Evolutionary conservation across 2,113 vertebrate genomes (phyloP).

Genomic region (Plecturocebus donacophilus): DNA sequence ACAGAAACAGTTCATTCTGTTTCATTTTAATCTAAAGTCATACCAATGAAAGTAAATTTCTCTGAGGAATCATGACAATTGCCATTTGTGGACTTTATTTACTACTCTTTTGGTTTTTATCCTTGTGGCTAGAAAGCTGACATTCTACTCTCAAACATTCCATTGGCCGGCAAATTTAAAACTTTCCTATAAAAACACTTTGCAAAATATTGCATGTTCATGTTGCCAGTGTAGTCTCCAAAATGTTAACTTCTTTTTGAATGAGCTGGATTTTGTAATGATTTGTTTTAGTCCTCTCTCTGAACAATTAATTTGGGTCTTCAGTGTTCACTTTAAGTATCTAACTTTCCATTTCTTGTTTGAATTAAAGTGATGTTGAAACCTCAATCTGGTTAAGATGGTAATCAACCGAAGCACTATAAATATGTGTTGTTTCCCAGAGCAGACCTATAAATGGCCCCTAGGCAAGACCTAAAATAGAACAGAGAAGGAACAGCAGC

Average conservation of each 20-base stretch:
- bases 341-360: conserved; percentile 10
- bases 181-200: not conserved
- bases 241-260: not conserved
- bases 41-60: not conserved
- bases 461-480: conserved; percentile 17
- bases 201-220: not conserved
- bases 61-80: not conserved
- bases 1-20: not conserved
- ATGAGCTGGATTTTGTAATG: not conserved
- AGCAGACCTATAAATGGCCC: not conserved
- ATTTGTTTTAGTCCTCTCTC: conserved; percentile 10
- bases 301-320: conserved; percentile 22
- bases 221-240: not conserved
- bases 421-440: conserved; percentile 47
- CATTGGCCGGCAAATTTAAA: not conserved
- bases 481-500: not conserved
- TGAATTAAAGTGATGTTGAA: conserved; percentile 21
- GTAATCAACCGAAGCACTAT: not conserved
- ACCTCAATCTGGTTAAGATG: conserved; percentile 21
- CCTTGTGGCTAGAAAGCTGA: not conserved
- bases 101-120: not conserved
- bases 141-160: not conserved
- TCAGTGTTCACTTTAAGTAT: not conserved
- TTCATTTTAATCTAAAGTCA: not conserved
- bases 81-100: not conserved